Base-by-base conservation (phyloP, 2,797 vertebrate species). In the Uromys caudimaculatus region DNA sequence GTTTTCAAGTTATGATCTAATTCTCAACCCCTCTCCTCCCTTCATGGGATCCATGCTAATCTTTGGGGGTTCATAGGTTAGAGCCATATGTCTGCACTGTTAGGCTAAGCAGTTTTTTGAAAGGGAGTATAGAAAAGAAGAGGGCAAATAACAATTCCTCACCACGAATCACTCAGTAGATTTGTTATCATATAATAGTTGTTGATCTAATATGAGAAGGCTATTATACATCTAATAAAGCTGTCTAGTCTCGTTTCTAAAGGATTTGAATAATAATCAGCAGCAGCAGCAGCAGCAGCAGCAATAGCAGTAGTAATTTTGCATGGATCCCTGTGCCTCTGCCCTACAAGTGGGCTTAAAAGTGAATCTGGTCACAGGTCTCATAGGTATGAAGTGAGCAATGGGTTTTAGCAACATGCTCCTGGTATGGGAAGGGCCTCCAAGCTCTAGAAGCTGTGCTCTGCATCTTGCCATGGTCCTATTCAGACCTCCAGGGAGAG, bases 401-500 rank as follows among this genome's bases (percentile, higher is more conserved):
- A 41, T 29, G 6, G 89, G 13, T 76, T 89, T 92, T 52, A 92
- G 38, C 16, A 69, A 69, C 6, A 86, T 8, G 14, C 27, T 50
- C 60, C 90, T 32, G 14, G 29, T 64, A 17, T 93, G 62, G 54
- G 71, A 91, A 73, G 69, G 67, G 60, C 54, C 41, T 77, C 23
- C 54, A 41, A 13, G 7, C 41, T 73, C 41, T 73, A 78, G 77
- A 86, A 90, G n/a, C 38, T 75, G 35, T 93, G 69, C 52, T 38
- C 69, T 50, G 67, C 90, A 67, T 32, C 84, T 81, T 44, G 81
- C 32, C 56, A 56, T 60, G 54, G 79, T 94, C 93, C 85, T 89
- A 64, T 60, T 17, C 56, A 90, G 90, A 96, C 84, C 87, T 97
- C 96, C 90, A 92, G 77, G 32, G 77, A 97, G 24, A 94, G 95